Evolutionary conservation across 2,888 invertebrate species (phyloP), one percentile per base, ranked within the genome.

Genomic region (Sarcophaga carnaria): DNA sequence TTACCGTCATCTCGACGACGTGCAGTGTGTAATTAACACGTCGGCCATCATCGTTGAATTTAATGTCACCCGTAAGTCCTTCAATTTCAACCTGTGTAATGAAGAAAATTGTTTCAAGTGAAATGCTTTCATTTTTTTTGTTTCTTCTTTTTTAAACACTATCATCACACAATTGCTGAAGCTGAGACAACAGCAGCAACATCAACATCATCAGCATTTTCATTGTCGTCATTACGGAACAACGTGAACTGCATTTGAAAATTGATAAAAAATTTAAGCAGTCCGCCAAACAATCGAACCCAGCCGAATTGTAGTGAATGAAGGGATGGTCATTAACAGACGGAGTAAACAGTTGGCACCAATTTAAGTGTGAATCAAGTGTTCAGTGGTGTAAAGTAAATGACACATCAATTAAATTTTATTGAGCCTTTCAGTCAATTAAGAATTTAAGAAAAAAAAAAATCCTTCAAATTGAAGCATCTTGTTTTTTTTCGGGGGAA

Each of bases 1-100:
- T 97, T 81, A 98, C 97, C 5, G 98, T 98, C 97, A 98, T 97
- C 94, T 98, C 97, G 75, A 98, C 97, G 85, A 98, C 97, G 92
- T 98, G 97, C 88, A 98, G 94, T 0, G 97, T 97, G 93, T 97
- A 98, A 94, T 98, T 98, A 92, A 96, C 96, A 77, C 98, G 95
- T 90, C 97, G 95, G 17, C 98, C 98, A 91, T 97, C 97, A 90
- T 98, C 97, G 92, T 97, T 97, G 94, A 98, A 98, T 76, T 97
- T 96, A 90, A 98, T 97, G 92, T 97, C 97, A 77, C 98, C 98
- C 2, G 98, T 98, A 83, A 98, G 94, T 14, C 98, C 98, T 94
- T 97, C 97, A 89, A 97, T 95, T 93, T 98, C 97, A 88, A 97
- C 97, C 98, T 98, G 94, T 90, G 49, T 63, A 94, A 92, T 93